Conservation (phyloP, 2,888 invertebrate species). For the Boloria selene region DNA sequence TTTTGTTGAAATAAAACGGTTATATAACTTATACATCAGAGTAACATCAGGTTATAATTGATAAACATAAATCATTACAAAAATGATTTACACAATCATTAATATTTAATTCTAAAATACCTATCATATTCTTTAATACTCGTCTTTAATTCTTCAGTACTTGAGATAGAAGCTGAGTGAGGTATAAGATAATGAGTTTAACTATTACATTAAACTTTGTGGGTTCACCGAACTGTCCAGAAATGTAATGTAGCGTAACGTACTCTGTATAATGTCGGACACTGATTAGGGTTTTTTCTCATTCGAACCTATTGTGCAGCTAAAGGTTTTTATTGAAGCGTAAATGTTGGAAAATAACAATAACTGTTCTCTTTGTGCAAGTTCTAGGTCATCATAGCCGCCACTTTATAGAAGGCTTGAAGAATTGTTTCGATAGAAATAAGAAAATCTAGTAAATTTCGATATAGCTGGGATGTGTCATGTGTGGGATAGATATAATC, state of each 20-base stretch:
- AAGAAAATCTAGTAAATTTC: neutral
- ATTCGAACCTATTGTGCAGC: constrained; percentile 25
- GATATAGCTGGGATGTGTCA: too few species aligned
- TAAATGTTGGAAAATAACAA: constrained; percentile 34
- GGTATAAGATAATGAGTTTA: constrained; percentile 25
- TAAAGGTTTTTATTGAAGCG: constrained; percentile 27
- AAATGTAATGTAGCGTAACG: constrained; percentile 51
- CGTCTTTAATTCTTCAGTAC: too few species aligned
- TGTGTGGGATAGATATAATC: too few species aligned
- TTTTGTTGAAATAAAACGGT: too few species aligned
- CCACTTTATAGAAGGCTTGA: constrained; percentile 19
- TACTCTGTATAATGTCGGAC: constrained; percentile 25
- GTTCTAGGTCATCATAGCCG: constrained; percentile 34
- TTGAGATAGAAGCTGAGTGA: neutral
- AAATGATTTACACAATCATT: too few species aligned
- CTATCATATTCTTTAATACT: too few species aligned
- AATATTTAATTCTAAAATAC: neutral
- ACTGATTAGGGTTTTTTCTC: constrained; percentile 34
- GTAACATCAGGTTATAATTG: too few species aligned
- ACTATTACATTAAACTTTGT: constrained; percentile 40
- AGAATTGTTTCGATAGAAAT: neutral
- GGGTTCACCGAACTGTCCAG: constrained; percentile 56
- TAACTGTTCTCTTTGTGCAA: constrained; percentile 27
- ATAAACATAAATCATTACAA: too few species aligned
- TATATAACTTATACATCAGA: too few species aligned